These are phyloP conservation scores for Odontocolon sp. DNA, from an alignment of 2,888 invertebrate species.

Conservation along the genomic window DNA sequence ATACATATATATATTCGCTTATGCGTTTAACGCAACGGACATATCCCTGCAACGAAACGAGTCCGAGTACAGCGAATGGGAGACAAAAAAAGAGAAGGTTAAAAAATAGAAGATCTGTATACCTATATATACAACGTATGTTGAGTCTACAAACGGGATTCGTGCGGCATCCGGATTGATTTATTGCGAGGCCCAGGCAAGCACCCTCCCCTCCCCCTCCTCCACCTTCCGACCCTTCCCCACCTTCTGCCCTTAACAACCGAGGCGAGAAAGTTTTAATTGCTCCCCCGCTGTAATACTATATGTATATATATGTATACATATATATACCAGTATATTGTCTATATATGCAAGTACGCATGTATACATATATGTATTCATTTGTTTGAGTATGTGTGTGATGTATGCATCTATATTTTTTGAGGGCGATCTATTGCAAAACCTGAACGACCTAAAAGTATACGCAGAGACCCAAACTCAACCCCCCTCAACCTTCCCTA, in stretches of 20 bases:
- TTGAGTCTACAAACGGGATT: conserved; percentile 51
- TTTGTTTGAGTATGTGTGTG: background rate
- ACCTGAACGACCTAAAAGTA: conserved; percentile 17
- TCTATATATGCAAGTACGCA: background rate
- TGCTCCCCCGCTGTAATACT: conserved; percentile 64
- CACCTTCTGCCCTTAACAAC: conserved; percentile 62
- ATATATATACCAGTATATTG: conserved; percentile 3
- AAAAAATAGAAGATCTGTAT: conserved; percentile 29
- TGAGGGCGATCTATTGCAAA: conserved; percentile 12
- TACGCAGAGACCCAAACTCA: background rate
- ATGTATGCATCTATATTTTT: conserved; percentile 7
- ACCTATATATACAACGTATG: conserved; percentile 51
- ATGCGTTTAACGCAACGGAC: background rate
- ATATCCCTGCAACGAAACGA: background rate
- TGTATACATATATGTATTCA: background rate
- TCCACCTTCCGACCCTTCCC: conserved; percentile 12
- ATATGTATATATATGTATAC: conserved; percentile 44
- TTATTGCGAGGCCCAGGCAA: conserved; percentile 53
- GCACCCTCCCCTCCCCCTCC: conserved; percentile 25
- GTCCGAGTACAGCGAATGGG: conserved; percentile 25
- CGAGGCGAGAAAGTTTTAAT: conserved; percentile 73
- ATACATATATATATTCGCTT: background rate
- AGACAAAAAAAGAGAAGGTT: conserved; percentile 21
- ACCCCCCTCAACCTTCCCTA: conserved; percentile 5
- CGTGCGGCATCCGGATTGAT: conserved; percentile 57